Conservation (phyloP, 2,797 vertebrate genomes). For the Neoniphon sammara region DNA sequence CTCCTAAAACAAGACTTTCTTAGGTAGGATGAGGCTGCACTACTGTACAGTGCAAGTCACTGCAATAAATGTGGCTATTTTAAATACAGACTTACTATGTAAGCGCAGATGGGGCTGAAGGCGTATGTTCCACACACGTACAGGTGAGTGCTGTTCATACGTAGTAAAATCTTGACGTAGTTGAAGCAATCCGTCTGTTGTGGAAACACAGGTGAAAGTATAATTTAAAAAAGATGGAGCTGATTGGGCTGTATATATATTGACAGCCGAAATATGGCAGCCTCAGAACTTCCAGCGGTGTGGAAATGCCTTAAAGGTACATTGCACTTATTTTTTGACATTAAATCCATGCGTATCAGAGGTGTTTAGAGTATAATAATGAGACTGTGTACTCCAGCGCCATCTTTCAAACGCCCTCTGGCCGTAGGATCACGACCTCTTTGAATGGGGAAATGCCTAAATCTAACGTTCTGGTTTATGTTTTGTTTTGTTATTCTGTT, state of each 20-base stretch:
- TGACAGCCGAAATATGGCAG: slow-evolving; percentile 6
- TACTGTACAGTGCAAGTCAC: background rate
- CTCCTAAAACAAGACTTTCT: slow-evolving; percentile 13
- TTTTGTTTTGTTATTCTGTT: no score
- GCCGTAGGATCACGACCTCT: no score
- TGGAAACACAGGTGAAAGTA: slow-evolving; percentile 27
- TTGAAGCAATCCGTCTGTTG: slow-evolving; percentile 95
- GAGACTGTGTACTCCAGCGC: no score
- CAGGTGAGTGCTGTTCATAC: slow-evolving; percentile 90
- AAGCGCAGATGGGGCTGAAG: slow-evolving; percentile 94
- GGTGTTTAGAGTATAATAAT: no score
- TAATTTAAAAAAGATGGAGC: background rate
- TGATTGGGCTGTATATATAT: slow-evolving; percentile 24
- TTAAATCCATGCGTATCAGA: no score
- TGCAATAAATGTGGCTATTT: slow-evolving; percentile 10
- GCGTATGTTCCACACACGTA: slow-evolving; percentile 94
- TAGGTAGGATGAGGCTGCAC: slow-evolving; percentile 13
- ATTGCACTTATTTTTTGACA: no score
- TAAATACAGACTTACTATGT: slow-evolving; percentile 87
- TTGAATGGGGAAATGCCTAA: no score
- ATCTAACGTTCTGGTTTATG: no score
- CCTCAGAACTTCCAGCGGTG: no score
- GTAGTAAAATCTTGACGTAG: slow-evolving; percentile 95
- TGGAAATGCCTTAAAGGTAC: no score
- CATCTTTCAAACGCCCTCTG: no score